Evolutionary conservation across 2,888 invertebrate genomes (phyloP).

Genomic region (Campaea margaritaria): DNA sequence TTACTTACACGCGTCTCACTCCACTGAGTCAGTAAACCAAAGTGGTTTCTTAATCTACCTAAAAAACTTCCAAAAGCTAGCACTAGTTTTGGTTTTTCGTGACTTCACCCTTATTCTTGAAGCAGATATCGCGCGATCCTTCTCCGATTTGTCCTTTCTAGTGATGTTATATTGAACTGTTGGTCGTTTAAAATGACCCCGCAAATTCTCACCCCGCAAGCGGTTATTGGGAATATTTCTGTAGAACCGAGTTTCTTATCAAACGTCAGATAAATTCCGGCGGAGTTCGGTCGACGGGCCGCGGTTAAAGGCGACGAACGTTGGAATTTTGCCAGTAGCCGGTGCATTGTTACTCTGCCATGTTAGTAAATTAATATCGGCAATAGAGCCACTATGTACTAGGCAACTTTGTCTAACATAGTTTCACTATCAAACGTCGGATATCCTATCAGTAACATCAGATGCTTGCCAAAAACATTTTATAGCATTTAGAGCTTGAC

Average conservation of each 20-base stretch:
- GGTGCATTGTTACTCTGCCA: conserved; percentile 69
- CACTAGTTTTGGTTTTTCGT: too few relatives aligned
- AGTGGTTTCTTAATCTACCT: too few relatives aligned
- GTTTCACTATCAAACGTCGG: conserved; percentile 27
- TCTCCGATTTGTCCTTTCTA: too few relatives aligned
- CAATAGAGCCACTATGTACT: conserved; percentile 64
- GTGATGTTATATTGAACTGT: background rate
- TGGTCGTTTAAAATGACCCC: background rate
- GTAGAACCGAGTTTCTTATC: conserved; percentile 58
- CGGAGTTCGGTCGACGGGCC: conserved; percentile 52
- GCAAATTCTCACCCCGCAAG: conserved; percentile 1
- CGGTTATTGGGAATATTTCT: conserved; percentile 42
- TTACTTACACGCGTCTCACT: too few relatives aligned
- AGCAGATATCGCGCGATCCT: too few relatives aligned
- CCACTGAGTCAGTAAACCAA: too few relatives aligned
- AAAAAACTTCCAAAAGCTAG: too few relatives aligned
- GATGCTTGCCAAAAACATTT: conserved; percentile 26
- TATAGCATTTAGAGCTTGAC: background rate
- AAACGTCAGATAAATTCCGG: conserved; percentile 58
- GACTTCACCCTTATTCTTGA: too few relatives aligned
- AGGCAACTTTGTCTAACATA: conserved; percentile 50
- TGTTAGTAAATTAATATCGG: conserved; percentile 78
- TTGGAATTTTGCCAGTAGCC: conserved; percentile 73
- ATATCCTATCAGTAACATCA: conserved; percentile 18
- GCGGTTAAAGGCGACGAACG: conserved; percentile 53